Evolutionary conservation across 2,797 vertebrate species (phyloP), one percentile per base, ranked within the genome.

Genomic region (Austrolebias charrua): DNA sequence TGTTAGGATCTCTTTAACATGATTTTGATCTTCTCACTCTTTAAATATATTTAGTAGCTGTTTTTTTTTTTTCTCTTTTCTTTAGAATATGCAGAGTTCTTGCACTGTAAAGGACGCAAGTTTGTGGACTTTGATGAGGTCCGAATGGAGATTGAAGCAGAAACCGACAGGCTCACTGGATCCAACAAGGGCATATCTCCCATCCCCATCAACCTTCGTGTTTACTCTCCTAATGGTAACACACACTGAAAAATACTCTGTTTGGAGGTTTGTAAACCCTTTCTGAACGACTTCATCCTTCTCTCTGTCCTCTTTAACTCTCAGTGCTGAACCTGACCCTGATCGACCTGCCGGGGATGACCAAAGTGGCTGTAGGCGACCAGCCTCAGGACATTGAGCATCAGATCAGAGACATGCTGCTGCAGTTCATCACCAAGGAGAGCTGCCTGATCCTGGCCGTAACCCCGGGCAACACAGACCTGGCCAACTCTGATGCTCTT

Each of bases 91-190:
- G 97, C 97, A 0, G 97, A 99, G 78, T 99, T 99, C 84, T 89
- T 98, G 84, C 97, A 99, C 90, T 97, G 96, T 91, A 98, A 99
- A 76, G 95, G 94, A 72, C 95, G 93, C 80, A 98, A 96, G 83
- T 99, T 99, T 90, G 96, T 96, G 62, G 96, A 98, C 78, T 98
- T 99, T 5, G 96, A 99, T 0, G 97, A 99, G 82, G 96, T 98
- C 43, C 95, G 96, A 48, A 63, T 86, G 42, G 97, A 99, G 89
- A 98, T 99, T 19, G 97, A 98, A 76, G 93, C 94, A 0, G 97
- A 99, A 83, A 98, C 97, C 0, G 97, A 98, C 49, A 88, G 96
- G 79, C 93, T 94, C 79, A 99, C 97, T 0, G 97, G 97, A 62
- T 94, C 93, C 71, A 99, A 99, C 89, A 99, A 97, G 80, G 97